Evolutionary conservation across 2,113 vertebrate genomes (phyloP), one percentile per base, ranked within the genome.

Genomic region (Oophaga pumilio): DNA sequence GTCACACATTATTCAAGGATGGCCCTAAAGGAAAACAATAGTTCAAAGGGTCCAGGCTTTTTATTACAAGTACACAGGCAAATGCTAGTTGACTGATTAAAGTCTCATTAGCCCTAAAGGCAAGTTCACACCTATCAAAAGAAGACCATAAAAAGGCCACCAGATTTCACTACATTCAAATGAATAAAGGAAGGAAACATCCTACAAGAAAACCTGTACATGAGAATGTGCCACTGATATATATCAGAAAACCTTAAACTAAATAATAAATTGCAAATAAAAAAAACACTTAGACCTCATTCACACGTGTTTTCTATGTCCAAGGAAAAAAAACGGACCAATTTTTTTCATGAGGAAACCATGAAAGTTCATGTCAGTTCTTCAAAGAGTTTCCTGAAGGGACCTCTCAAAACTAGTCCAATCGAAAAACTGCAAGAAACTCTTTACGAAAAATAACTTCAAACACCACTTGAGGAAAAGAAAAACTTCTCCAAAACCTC

Each of bases 101-200:
- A 77, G 20, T 11, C 76, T 20, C 77, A 80, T 80, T 80, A 57
- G 53, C 53, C 77, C 52, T 80, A 20, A 33, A 60, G 77, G n/a
- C 11, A 80, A 6, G n/a, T 80, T 80, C 77, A 57, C 77, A 60
- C 77, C 24, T 60, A 9, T 17, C 11, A 18, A 18, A 33, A 56
- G 15, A 80, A 59, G 15, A 59, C 52, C n/a, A 57, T n/a, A 43
- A 43, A 43, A 43, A 76, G 28, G 28, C 17, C 73, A 17, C 9
- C 24, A 11, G 56, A 24, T 52, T 53, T 28, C 4, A 57, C n/a
- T 57, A 11, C 53, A 79, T 79, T 57, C 76, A 57, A 10, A 2
- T 24, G 18, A 14, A 76, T 49, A 8, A 13, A 77, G 24, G 13
- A 13, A 77, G 24, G 13, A 50, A 12, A 56, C 10, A 24, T 24